Conservation (phyloP, 2,888 invertebrate genomes). For the Odiellus spinosus region DNA sequence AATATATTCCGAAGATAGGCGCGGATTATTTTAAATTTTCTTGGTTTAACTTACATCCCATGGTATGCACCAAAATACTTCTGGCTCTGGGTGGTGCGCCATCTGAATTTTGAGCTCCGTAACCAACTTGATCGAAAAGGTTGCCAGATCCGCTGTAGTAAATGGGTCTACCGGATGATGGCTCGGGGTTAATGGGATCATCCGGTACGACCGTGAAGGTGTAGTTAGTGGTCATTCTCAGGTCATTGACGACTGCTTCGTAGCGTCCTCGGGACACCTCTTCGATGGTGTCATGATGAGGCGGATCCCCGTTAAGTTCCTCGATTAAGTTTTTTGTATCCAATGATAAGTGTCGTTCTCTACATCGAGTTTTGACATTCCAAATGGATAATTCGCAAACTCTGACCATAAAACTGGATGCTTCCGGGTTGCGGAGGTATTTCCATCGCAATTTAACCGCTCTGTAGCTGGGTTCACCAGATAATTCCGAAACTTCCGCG, state of each 20-base stretch:
- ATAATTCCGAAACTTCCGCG: slow-evolving; percentile 6
- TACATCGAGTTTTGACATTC: slow-evolving; percentile 5
- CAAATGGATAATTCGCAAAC: slow-evolving; percentile 10
- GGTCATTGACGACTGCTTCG: slow-evolving; percentile 8
- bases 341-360: slow-evolving; percentile 10
- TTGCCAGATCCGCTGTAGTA: no score
- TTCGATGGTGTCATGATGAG: slow-evolving; percentile 3
- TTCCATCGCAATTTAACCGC: slow-evolving; percentile 12
- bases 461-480: slow-evolving; percentile 9
- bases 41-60: no score
- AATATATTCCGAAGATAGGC: not conserved
- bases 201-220: slow-evolving; percentile 9
- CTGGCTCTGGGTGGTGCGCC: no score
- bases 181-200: slow-evolving; percentile 4
- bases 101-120: no score
- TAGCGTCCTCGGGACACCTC: slow-evolving; percentile 4
- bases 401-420: slow-evolving; percentile 9
- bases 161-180: not conserved
- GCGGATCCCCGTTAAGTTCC: no score
- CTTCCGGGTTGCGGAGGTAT: slow-evolving; percentile 1
- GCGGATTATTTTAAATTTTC: no score
- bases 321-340: slow-evolving; percentile 4
- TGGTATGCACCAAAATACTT: no score
- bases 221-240: slow-evolving; percentile 14
- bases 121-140: no score